A percentile compares a stretch with the other conserved stretches of the same genome.
These are phyloP conservation scores for Ormyrus pomaceus DNA, from an alignment of 2,888 invertebrate species.

Conservation along the genomic window DNA sequence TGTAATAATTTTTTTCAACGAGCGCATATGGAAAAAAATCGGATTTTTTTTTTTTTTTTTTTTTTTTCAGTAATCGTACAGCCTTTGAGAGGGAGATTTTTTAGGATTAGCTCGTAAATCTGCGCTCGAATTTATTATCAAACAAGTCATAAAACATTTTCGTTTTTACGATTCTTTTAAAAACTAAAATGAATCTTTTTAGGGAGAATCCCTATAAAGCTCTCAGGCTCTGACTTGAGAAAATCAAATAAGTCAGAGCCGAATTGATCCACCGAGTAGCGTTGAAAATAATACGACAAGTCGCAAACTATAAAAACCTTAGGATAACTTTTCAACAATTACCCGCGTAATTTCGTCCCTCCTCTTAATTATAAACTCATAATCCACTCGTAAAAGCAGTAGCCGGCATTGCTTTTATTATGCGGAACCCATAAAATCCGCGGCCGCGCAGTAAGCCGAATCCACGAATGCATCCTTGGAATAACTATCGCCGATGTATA, in stretches of 20 bases:
- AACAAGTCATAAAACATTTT: no score
- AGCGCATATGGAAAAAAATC: no score
- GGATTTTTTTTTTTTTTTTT: no score
- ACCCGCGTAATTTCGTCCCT: conserved; percentile 26
- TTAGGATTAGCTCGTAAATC: background rate
- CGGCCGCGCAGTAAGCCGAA: conserved; percentile 21
- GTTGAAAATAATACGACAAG: conserved; percentile 10
- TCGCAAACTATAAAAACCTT: conserved; percentile 7
- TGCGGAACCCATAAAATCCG: conserved; percentile 41
- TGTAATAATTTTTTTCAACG: no score
- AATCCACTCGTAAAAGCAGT: conserved; percentile 51
- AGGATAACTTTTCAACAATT: conserved; percentile 30
- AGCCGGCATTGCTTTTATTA: conserved; percentile 48
- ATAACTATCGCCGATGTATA: conserved; percentile 15
- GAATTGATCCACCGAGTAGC: no score
- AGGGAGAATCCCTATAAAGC: no score
- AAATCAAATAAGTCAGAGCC: no score
- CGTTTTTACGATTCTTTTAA: no score
- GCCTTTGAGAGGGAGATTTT: background rate
- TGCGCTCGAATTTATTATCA: background rate
- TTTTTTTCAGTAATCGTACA: no score
- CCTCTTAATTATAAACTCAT: conserved; percentile 53
- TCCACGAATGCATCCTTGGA: conserved; percentile 42
- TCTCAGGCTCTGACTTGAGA: background rate
- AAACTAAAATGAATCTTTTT: no score